These are phyloP conservation scores for Brachyopa scutellaris DNA, from an alignment of 2,888 invertebrate species.

Conservation along the genomic window DNA sequence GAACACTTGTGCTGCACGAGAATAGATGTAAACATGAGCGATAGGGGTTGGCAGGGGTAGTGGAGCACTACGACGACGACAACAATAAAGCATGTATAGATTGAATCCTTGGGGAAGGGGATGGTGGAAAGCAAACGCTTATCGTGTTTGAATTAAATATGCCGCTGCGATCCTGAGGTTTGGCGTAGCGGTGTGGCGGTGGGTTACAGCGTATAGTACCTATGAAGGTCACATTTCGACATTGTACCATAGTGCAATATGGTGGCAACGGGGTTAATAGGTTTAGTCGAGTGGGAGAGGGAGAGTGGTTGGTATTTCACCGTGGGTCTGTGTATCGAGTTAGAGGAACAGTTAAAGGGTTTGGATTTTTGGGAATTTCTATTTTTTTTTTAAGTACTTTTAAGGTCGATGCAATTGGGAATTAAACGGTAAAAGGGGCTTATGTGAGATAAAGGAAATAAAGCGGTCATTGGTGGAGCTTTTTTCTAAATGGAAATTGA, in stretches of 20 bases:
- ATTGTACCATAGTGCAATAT: conserved; percentile 38
- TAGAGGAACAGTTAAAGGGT: conserved; percentile 53
- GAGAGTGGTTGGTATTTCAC: conserved; percentile 43
- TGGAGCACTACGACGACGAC: conserved; percentile 25
- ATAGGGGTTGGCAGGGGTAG: conserved; percentile 12
- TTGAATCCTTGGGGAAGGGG: conserved; percentile 50
- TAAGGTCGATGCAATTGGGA: background rate
- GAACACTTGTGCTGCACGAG: conserved; percentile 69
- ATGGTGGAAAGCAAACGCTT: conserved; percentile 22
- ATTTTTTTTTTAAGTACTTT: conserved; percentile 31
- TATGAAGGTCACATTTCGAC: conserved; percentile 70
- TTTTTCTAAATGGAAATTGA: too few relatives aligned
- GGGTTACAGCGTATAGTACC: too few relatives aligned
- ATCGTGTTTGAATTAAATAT: conserved; percentile 69
- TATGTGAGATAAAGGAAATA: background rate
- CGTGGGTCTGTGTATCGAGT: conserved; percentile 53
- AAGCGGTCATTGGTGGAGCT: too few relatives aligned
- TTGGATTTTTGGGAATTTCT: conserved; percentile 21
- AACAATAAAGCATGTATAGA: conserved; percentile 70
- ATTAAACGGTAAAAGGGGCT: background rate
- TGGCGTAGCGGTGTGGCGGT: conserved; percentile 66
- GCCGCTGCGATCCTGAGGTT: conserved; percentile 51
- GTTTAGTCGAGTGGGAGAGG: too few relatives aligned
- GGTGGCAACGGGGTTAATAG: conserved; percentile 70
- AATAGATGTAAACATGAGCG: conserved; percentile 68